Percentiles rank a stretch among this genome's conserved stretches.
These are phyloP conservation scores for Eupithecia exiguata DNA, from an alignment of 2,888 invertebrate genomes.

Conservation along the genomic window DNA sequence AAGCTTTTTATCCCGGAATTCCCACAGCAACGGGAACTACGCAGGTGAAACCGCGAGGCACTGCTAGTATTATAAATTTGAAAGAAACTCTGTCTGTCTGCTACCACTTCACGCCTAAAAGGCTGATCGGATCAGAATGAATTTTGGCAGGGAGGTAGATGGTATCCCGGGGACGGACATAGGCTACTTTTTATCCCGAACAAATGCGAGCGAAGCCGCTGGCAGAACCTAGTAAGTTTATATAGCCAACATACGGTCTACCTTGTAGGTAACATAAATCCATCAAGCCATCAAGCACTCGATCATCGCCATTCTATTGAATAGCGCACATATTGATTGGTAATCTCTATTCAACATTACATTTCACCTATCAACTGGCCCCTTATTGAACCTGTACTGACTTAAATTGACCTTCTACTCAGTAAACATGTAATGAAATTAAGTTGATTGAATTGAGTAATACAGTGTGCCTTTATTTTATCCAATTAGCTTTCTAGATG, in stretches of 20 bases:
- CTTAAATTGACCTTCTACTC: slow-evolving; percentile 10
- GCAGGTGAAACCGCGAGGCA: too few species aligned
- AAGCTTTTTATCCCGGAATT: too few species aligned
- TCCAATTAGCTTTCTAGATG: slow-evolving; percentile 34
- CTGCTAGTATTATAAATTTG: too few species aligned
- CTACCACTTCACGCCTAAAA: too few species aligned
- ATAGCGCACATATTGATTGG: slow-evolving; percentile 3
- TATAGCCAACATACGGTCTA: not conserved
- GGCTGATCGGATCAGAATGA: too few species aligned
- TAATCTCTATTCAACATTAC: slow-evolving; percentile 5
- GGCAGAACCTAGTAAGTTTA: too few species aligned
- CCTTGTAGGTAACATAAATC: not conserved
- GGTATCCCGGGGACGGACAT: too few species aligned
- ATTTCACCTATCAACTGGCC: slow-evolving; percentile 20
- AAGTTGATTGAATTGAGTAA: slow-evolving; percentile 28
- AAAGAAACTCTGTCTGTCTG: too few species aligned
- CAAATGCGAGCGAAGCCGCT: too few species aligned
- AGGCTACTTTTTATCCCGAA: too few species aligned
- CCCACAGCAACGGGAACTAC: too few species aligned
- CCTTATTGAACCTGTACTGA: slow-evolving; percentile 17
- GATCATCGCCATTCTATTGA: slow-evolving; percentile 7
- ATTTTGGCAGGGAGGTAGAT: too few species aligned
- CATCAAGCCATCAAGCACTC: slow-evolving; percentile 8
- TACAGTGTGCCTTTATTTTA: slow-evolving; percentile 25
- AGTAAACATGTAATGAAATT: slow-evolving; percentile 12